Base-by-base conservation (phyloP, 2,113 vertebrate genomes). In the Tragulus kanchil region DNA sequence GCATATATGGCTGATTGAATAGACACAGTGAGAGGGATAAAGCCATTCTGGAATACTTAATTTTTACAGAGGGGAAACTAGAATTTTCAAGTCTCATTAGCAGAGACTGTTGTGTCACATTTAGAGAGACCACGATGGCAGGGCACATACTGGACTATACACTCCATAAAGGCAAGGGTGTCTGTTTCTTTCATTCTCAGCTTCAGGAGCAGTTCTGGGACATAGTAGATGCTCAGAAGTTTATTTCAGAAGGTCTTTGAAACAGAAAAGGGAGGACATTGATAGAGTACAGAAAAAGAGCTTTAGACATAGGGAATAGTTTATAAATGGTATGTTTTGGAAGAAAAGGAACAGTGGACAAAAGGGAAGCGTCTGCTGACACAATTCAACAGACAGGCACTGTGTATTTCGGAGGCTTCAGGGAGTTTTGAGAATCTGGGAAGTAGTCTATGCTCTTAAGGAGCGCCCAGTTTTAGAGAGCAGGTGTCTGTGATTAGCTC, bases 191-290 rank as follows among this genome's bases (percentile, higher is more conserved):
- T 84, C 87, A 5, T 83, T 89, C 8, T 12, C 23, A 54, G 54
- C 42, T 79, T 90, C 21, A 64, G 54, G 79, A 85, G 64, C 10
- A 42, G 84, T 91, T 96, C 14, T 92, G 36, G 84, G 36, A 94
- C 8, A 77, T 65, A 73, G 59, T 54, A 96, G 48, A 12, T 95
- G 36, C 85, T 92, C 54, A 82, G 45, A 91, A 97, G 89, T 94
- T 31, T 94, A 84, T 89, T 97, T 96, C 71, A 87, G 62, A 93
- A 93, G 42, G 56, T 50, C 31, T 89, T 95, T 96, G 26, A 83
- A 91, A 81, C 26, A 84, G 42, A 79, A 67, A 86, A 95, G 61
- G 54, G 59, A 91, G 28, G 10, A 69, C 28, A 31, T 54, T 84
- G 62, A 61, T 91, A 52, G 75, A 58, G 88, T 71, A 28, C 25